Evolutionary conservation across 2,113 vertebrate species (phyloP).

Genomic region (Erinaceus europaeus): DNA sequence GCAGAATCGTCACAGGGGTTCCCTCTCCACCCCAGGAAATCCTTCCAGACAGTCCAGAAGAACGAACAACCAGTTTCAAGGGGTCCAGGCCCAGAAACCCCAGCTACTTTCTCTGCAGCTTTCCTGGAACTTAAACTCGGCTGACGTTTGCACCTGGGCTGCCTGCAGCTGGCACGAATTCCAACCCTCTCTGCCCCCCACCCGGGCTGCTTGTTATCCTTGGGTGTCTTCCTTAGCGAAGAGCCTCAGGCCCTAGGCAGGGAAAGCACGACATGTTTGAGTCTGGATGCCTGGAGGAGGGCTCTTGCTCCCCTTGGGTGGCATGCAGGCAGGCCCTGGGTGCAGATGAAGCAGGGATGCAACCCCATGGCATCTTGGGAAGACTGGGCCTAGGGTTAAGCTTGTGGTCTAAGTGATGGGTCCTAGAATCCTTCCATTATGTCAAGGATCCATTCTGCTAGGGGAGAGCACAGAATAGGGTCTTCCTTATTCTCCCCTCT

Average conservation of each 20-base stretch:
- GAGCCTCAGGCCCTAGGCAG: neutral
- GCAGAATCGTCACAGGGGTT: neutral
- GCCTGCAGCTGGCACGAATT: neutral
- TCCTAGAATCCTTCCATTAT: neutral
- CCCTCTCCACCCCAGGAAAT: neutral
- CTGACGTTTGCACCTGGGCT: neutral
- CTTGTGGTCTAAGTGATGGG: neutral
- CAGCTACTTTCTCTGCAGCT: neutral
- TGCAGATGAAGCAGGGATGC: neutral
- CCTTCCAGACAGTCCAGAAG: neutral
- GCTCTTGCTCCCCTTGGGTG: too few species aligned
- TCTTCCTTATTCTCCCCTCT: neutral
- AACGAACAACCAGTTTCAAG: neutral
- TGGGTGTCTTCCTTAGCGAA: constrained; percentile 13
- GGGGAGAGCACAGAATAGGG: neutral
- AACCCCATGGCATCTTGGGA: neutral
- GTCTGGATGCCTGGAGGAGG: neutral
- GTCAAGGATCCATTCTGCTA: neutral
- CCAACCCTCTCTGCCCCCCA: neutral
- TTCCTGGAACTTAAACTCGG: neutral
- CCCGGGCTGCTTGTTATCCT: neutral
- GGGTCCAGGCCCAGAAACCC: neutral
- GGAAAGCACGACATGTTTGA: neutral
- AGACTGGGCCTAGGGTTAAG: neutral
- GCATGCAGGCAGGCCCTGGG: neutral